Conservation (phyloP, 1,140 invertebrate species). For the Neodiprion fabricii region DNA sequence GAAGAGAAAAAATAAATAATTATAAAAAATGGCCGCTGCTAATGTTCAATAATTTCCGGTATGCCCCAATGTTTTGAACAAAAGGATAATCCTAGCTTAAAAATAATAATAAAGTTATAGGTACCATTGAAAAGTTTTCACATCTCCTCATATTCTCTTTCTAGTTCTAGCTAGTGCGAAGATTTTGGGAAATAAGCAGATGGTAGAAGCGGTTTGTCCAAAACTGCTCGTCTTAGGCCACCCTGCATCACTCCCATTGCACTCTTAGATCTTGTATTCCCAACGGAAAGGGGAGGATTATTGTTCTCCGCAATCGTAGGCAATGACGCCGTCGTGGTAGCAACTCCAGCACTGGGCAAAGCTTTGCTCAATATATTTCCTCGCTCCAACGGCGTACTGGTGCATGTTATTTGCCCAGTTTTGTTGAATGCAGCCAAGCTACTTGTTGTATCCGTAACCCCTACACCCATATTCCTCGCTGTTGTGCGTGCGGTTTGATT, state of each 20-base stretch:
- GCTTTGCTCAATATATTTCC: conserved; percentile 46
- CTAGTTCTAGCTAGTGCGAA: conserved; percentile 33
- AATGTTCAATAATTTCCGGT: conserved; percentile 19
- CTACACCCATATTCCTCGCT: conserved; percentile 43
- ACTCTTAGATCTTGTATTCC: conserved; percentile 45
- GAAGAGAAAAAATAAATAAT: conserved; percentile 17
- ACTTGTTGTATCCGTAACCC: conserved; percentile 43
- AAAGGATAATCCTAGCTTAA: too few species aligned
- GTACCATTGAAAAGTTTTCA: conserved; percentile 32
- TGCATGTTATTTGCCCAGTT: conserved; percentile 51
- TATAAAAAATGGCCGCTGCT: background rate
- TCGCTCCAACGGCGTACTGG: conserved; percentile 57
- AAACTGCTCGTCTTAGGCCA: conserved; percentile 48
- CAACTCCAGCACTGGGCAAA: conserved; percentile 24
- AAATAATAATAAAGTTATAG: conserved; percentile 22
- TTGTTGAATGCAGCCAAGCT: conserved; percentile 47
- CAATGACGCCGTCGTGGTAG: conserved; percentile 29
- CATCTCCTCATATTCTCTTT: background rate
- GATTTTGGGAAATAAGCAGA: conserved; percentile 56
- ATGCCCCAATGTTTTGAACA: background rate
- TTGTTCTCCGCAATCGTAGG: conserved; percentile 49
- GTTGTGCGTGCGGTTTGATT: conserved; percentile 49
- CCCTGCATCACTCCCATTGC: conserved; percentile 44
- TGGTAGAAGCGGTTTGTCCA: conserved; percentile 52
- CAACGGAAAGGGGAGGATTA: conserved; percentile 40